phyloP scores from a whole-genome alignment of 92 coral and sea anemone genomes.

The Palythoa heliodiscus region DNA sequence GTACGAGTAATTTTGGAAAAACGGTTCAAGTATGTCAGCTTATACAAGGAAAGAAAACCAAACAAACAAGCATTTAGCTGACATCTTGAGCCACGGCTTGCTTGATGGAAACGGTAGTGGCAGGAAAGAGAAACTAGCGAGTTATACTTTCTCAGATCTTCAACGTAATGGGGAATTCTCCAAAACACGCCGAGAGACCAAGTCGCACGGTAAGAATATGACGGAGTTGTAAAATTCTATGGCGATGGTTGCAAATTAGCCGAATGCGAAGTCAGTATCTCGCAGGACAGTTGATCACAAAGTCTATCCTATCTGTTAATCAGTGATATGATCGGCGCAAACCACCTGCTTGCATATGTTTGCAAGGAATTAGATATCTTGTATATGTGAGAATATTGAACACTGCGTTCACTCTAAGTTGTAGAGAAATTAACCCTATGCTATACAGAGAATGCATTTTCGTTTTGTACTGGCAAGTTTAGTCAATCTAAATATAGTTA shows the following conservation, averaged over 20 bases:
- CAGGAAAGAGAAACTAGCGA: not conserved
- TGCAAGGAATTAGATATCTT: too few species aligned
- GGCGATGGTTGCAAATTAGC: not conserved
- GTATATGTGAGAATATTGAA: too few species aligned
- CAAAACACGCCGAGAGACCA: not conserved
- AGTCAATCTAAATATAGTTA: too few species aligned
- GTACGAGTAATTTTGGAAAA: conserved; percentile 1
- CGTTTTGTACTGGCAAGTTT: too few species aligned
- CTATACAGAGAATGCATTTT: too few species aligned
- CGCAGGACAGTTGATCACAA: not conserved
- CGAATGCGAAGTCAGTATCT: not conserved
- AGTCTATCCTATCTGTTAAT: not conserved
- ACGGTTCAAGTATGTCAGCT: conserved; percentile 2
- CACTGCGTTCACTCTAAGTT: too few species aligned
- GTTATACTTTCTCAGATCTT: not conserved
- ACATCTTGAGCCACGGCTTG: not conserved
- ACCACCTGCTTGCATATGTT: conserved; percentile 14
- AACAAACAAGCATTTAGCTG: not conserved
- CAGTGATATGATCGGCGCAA: not conserved
- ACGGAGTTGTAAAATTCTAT: not conserved
- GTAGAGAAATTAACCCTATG: too few species aligned
- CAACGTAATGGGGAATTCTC: not conserved
- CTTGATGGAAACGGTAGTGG: not conserved
- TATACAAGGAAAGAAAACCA: not conserved
- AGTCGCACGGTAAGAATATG: not conserved